Evolutionary conservation across 2,113 vertebrate species (phyloP).

Genomic region (Athene noctua): DNA sequence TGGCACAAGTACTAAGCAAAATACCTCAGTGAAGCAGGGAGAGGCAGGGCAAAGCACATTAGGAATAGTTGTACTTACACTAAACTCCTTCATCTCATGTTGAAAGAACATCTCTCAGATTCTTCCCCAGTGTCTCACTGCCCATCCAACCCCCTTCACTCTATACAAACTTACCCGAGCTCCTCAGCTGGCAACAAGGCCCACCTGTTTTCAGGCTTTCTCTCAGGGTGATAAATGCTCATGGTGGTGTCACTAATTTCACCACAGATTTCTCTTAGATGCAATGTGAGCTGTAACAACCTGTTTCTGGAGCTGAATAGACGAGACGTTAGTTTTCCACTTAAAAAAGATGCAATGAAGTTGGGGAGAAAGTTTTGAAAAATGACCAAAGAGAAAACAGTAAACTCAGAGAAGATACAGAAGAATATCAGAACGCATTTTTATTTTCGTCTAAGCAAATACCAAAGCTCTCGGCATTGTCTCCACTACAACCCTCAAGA

Average conservation of each 20-base stretch:
- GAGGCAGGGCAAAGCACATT: neutral
- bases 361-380: neutral
- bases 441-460: neutral
- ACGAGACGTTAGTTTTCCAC: neutral
- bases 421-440: neutral
- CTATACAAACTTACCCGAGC: neutral
- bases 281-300: neutral
- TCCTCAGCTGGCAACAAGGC: neutral
- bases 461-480: rapidly evolving
- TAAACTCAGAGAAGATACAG: neutral
- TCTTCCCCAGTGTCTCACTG: neutral
- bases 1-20: neutral
- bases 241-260: neutral
- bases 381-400: neutral
- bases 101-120: neutral
- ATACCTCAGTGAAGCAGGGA: neutral
- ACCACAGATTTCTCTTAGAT: neutral
- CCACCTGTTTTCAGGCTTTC: neutral
- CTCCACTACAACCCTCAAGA: neutral
- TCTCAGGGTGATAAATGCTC: neutral
- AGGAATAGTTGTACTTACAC: neutral
- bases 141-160: neutral
- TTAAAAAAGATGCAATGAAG: neutral
- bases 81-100: neutral
- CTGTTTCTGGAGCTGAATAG: neutral